Evolutionary conservation across 2,888 invertebrate species (phyloP), one percentile per base, ranked within the genome.

Genomic region (Nymphalis polychloros): DNA sequence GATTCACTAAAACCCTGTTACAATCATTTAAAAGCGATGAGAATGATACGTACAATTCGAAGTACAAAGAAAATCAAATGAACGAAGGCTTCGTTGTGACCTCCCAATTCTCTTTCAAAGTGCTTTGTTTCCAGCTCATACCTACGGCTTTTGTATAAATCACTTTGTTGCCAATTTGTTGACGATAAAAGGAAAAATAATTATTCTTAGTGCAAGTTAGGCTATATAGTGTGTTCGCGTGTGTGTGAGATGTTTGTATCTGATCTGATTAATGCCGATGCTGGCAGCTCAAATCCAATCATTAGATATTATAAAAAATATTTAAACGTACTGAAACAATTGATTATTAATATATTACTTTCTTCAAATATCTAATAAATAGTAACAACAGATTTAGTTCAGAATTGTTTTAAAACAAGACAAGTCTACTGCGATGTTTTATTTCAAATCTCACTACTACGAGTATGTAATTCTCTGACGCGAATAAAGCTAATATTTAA

Each of bases 51-150:
- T 59, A 71, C 69, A 71, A 67, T 74, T 67, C 73, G 64, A 79
- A 79, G 81, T 84, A 87, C 86, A 88, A 88, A 87, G 86, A 81
- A 81, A 81, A 82, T 83, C 81, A 80, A 79, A 76, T 75, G 79
- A 82, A 83, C 82, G 78, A 83, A 77, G 79, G 78, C 79, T 78
- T 76, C 77, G 77, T 78, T 74, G 76, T 78, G 78, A 76, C 78
- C 79, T 83, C 79, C 79, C 78, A 79, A 85, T 84, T 88, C 84
- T 83, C 84, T 84, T 85, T 81, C 72, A 76, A 75, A 75, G 71
- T 79, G 82, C 83, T 86, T 88, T 89, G 87, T 87, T 87, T 85
- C 63, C 62, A 70, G 67, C 71, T 70, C 64, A 69, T 66, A 71
- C 62, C 68, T 47, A 72, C 68, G 66, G 68, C 71, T 71, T 67